Conservation (phyloP, 2,888 invertebrate species). For the Drosophila prolongata region DNA sequence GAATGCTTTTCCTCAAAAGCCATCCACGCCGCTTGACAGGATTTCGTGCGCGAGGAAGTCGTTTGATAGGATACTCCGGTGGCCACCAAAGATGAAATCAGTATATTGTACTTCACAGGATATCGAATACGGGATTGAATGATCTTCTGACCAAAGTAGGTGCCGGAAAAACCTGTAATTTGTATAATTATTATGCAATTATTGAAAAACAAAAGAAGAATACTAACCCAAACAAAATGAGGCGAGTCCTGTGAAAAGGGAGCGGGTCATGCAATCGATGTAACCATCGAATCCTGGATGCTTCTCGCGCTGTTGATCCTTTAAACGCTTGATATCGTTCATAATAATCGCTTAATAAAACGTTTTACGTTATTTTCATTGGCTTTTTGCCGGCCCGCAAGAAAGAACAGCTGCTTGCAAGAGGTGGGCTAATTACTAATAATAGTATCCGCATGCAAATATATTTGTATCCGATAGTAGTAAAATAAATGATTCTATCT, state of each 20-base stretch:
- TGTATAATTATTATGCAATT: conserved; percentile 61
- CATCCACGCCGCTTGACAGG: conserved; percentile 85
- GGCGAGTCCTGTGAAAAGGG: conserved; percentile 84
- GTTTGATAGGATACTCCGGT: conserved; percentile 82
- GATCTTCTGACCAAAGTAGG: conserved; percentile 84
- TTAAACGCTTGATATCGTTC: conserved; percentile 84
- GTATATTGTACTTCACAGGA: conserved; percentile 81
- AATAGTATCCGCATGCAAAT: background rate
- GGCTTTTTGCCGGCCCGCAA: conserved; percentile 11
- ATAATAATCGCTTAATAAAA: conserved; percentile 66
- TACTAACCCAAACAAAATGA: conserved; percentile 83
- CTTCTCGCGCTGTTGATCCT: conserved; percentile 84
- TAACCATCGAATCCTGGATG: conserved; percentile 85
- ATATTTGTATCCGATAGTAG: background rate
- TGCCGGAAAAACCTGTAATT: conserved; percentile 83
- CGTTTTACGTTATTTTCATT: conserved; percentile 3
- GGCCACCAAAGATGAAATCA: conserved; percentile 82
- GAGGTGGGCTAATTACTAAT: background rate
- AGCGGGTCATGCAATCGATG: conserved; percentile 85
- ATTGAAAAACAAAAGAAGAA: conserved; percentile 5
- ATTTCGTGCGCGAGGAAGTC: conserved; percentile 82
- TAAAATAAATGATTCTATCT: too few species aligned
- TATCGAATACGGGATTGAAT: conserved; percentile 82
- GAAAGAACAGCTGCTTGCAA: conserved; percentile 6
- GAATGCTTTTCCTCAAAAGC: conserved; percentile 84